Conservation (phyloP, 1,140 invertebrate species). For the Metaphire vulgaris region DNA sequence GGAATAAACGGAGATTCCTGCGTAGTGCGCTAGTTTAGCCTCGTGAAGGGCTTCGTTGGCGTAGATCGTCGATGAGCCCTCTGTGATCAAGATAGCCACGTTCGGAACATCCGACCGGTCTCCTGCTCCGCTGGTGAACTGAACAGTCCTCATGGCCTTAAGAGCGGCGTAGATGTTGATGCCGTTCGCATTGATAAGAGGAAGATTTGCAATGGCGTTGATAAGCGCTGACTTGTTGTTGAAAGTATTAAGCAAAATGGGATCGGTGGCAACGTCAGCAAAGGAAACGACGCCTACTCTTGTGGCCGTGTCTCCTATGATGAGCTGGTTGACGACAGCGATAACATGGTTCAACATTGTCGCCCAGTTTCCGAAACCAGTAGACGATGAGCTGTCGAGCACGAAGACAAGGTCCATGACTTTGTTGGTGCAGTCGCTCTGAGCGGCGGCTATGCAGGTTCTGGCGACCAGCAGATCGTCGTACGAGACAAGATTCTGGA, state of each 20-base stretch:
- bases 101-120: slow-evolving; percentile 31
- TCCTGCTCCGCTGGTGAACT: slow-evolving; percentile 23
- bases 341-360: slow-evolving; percentile 9
- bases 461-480: not conserved
- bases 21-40: slow-evolving; percentile 16
- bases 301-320: not conserved
- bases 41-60: not conserved
- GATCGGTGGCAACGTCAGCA: not conserved
- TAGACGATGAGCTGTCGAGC: slow-evolving; percentile 18
- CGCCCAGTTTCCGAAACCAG: slow-evolving; percentile 13
- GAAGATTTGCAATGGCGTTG: slow-evolving; percentile 11
- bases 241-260: slow-evolving; percentile 16
- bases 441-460: not conserved
- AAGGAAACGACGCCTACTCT: slow-evolving; percentile 21
- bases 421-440: not conserved
- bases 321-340: slow-evolving; percentile 6
- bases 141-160: slow-evolving; percentile 3
- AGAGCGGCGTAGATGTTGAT: not conserved
- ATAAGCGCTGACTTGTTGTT: slow-evolving; percentile 1
- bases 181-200: not conserved
- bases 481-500: not conserved
- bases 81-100: slow-evolving; percentile 36
- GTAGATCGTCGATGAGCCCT: slow-evolving; percentile 29
- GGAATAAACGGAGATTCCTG: slow-evolving; percentile 3
- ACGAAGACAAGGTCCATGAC: slow-evolving; percentile 24